Evolutionary conservation across 2,113 vertebrate species (phyloP).

Genomic region (sheep (Ovis aries)): DNA sequence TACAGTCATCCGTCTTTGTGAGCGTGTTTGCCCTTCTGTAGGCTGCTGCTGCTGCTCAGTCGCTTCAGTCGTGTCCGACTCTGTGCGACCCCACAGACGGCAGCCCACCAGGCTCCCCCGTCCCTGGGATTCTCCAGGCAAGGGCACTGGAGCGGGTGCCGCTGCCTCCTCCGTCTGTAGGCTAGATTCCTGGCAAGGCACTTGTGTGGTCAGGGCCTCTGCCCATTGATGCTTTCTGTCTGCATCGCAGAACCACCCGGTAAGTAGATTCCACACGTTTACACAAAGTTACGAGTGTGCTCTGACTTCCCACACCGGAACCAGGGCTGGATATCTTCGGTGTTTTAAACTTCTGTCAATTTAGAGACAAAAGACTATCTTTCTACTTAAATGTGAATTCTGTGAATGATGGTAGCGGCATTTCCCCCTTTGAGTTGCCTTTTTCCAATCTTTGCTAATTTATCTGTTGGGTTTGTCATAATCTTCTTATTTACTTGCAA

Average conservation of each 20-base stretch:
- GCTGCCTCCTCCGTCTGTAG: no score
- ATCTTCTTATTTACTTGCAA: background rate
- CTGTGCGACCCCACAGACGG: no score
- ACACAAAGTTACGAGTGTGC: accelerated
- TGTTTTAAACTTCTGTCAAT: background rate
- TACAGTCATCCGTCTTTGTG: background rate
- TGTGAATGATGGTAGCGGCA: background rate
- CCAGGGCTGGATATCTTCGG: no score
- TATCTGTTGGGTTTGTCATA: background rate
- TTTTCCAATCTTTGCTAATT: background rate
- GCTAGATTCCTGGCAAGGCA: background rate
- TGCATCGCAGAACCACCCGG: accelerated
- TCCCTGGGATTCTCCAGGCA: no score
- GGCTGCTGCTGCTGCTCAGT: no score
- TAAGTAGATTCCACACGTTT: accelerated
- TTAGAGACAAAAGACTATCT: background rate
- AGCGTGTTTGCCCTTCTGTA: accelerated
- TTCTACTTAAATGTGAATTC: background rate
- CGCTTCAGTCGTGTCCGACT: no score
- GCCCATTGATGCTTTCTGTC: accelerated
- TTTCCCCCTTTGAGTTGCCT: accelerated
- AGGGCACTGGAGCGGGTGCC: no score
- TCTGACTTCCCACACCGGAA: background rate
- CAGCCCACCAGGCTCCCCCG: no score
- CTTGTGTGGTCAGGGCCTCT: accelerated